These are phyloP conservation scores for Halcyon malimbica DNA, from an alignment of 2,113 vertebrate genomes.

Conservation along the genomic window DNA sequence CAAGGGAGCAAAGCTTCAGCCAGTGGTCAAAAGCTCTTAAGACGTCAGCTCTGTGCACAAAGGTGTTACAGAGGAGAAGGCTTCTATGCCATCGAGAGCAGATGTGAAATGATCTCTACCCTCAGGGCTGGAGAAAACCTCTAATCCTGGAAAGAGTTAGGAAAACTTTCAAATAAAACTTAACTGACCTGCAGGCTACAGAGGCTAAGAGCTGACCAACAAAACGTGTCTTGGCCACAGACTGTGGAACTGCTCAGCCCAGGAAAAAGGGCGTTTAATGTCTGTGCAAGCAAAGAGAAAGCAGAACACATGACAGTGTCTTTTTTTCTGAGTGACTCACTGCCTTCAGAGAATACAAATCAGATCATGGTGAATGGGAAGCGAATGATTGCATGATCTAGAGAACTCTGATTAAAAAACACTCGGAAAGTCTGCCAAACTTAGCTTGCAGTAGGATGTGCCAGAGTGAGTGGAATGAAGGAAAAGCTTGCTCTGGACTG, in stretches of 20 bases:
- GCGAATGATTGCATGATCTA: background rate
- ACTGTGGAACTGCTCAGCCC: background rate
- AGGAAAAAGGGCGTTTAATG: background rate
- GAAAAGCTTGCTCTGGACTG: background rate
- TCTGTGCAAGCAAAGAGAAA: background rate
- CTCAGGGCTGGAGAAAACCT: background rate
- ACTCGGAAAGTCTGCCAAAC: background rate
- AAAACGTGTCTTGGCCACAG: background rate
- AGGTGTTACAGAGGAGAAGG: background rate
- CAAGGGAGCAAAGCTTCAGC: background rate
- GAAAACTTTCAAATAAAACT: background rate
- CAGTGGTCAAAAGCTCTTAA: background rate
- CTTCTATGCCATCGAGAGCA: background rate
- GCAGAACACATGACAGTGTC: background rate
- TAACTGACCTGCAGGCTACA: background rate
- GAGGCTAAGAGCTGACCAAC: background rate
- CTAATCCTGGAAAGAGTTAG: background rate
- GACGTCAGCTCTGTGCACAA: background rate
- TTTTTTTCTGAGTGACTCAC: background rate
- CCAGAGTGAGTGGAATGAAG: background rate
- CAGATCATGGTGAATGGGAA: background rate
- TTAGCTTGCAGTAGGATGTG: background rate
- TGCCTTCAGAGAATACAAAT: slow-evolving; percentile 7
- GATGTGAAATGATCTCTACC: background rate
- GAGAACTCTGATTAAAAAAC: background rate